phyloP scores from a whole-genome alignment of 2,797 vertebrate species.

The Uromys caudimaculatus region DNA sequence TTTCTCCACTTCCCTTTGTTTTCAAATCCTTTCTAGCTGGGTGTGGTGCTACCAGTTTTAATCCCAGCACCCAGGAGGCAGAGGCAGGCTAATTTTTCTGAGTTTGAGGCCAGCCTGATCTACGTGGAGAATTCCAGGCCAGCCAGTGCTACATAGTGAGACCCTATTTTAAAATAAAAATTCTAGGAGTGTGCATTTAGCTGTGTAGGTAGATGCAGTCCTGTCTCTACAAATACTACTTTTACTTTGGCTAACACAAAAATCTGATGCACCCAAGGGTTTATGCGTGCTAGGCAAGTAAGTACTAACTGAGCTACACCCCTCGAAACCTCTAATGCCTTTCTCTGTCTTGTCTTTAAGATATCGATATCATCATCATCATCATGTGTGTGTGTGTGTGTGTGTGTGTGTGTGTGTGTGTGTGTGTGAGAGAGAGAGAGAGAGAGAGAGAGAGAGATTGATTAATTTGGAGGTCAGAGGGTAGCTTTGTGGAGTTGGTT shows the following conservation, averaged over 20 bases:
- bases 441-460: not conserved
- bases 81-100: not conserved
- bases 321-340: not conserved
- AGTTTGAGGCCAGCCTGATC: not conserved
- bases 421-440: no score
- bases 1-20: not conserved
- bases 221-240: not conserved
- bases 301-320: not conserved
- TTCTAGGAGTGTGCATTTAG: not conserved
- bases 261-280: not conserved
- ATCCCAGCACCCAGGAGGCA: not conserved
- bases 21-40: not conserved
- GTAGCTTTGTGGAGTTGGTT: not conserved
- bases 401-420: no score
- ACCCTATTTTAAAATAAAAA: not conserved
- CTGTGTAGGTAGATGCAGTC: not conserved
- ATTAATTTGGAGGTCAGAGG: not conserved
- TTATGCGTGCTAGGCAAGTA: not conserved
- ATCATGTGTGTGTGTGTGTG: not conserved
- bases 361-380: not conserved
- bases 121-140: not conserved
- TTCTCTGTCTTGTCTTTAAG: not conserved
- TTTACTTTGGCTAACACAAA: not conserved
- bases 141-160: not conserved
- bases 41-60: not conserved